Conservation (phyloP, 2,113 vertebrate genomes). For the Urocolius indicus region DNA sequence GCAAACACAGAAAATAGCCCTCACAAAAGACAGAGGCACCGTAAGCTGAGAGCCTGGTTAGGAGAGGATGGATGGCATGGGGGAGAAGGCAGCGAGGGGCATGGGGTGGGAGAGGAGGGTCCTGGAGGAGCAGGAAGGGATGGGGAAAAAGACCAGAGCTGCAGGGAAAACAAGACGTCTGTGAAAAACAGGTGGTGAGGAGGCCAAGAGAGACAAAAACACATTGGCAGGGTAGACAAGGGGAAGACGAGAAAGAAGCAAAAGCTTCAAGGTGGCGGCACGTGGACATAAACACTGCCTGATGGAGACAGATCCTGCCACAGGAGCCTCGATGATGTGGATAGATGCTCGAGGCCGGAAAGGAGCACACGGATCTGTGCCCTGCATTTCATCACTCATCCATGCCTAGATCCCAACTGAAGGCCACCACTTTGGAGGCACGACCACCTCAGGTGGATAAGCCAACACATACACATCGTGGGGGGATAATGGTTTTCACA, state of each 20-base stretch:
- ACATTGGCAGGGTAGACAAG: not conserved
- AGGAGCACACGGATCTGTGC: not conserved
- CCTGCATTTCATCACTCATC: not conserved
- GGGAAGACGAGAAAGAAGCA: not conserved
- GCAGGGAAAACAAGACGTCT: not conserved
- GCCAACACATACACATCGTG: rapidly evolving
- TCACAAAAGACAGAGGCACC: not conserved
- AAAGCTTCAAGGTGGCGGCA: not conserved
- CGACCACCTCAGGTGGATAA: not conserved
- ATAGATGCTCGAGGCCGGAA: rapidly evolving
- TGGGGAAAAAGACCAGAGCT: not conserved
- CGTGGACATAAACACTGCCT: not conserved
- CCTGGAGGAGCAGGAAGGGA: not conserved
- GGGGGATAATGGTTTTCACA: not conserved
- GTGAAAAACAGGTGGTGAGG: not conserved
- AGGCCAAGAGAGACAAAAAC: not conserved
- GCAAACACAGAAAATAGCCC: slow-evolving; percentile 15
- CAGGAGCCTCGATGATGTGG: rapidly evolving
- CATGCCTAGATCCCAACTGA: rapidly evolving
- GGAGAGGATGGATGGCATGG: not conserved
- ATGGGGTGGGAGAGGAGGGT: not conserved
- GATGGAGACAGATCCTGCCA: not conserved
- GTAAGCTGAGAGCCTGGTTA: not conserved
- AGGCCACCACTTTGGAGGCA: not conserved
- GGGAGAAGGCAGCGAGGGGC: not conserved